Percentiles rank a stretch among this genome's conserved stretches.
Evolutionary conservation across 2,113 vertebrate genomes (phyloP).

Genomic region (Microcebus murinus): DNA sequence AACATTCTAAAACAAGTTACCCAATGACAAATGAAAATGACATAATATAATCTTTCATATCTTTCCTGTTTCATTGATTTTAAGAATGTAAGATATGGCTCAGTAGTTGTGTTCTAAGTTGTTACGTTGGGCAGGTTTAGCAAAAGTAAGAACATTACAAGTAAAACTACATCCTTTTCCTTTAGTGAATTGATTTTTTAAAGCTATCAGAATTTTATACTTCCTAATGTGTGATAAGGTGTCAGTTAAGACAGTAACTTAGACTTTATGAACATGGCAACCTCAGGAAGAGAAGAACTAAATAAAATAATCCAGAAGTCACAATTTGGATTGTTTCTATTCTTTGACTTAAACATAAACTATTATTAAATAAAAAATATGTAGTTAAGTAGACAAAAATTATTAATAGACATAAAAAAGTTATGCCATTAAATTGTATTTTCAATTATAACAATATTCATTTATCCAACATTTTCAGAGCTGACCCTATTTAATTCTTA

Average conservation of each 20-base stretch:
- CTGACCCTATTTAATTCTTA: not conserved
- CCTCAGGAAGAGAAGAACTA: not conserved
- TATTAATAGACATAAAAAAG: not conserved
- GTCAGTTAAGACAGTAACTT: not conserved
- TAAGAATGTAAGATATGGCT: not conserved
- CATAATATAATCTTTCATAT: not conserved
- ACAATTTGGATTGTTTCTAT: not conserved
- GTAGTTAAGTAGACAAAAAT: not conserved
- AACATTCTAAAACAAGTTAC: not conserved
- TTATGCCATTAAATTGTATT: not conserved
- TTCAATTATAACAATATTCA: not conserved
- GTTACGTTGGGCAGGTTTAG: not conserved
- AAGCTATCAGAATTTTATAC: not conserved
- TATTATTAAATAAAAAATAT: not conserved
- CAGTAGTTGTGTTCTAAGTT: not conserved
- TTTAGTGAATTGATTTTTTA: not conserved
- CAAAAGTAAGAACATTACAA: not conserved
- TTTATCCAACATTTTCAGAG: not conserved
- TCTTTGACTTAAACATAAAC: not conserved
- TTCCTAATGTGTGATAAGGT: not conserved
- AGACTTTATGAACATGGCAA: not conserved
- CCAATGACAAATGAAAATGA: not conserved
- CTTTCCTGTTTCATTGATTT: not conserved
- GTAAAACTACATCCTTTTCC: not conserved
- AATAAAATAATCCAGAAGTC: not conserved